Base-by-base conservation (phyloP, 35 echinoderm and acorn worm genomes). In the Amphiura filiformis region DNA sequence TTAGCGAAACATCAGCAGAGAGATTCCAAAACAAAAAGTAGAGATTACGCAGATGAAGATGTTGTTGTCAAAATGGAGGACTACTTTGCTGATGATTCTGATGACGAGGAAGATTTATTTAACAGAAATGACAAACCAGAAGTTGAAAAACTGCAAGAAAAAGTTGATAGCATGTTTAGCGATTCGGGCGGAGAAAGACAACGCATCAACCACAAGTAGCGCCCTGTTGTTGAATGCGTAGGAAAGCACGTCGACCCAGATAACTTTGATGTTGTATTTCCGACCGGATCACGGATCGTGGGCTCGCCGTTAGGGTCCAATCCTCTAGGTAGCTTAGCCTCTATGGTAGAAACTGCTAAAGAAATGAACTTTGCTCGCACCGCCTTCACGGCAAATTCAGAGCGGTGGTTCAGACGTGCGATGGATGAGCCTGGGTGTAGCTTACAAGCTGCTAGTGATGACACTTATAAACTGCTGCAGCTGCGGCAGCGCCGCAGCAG, bases 261-360 rank as follows among this genome's bases (percentile, higher is more conserved):
- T 78, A 83, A 93, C 38, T 81, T 93, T 76, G 91, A 88, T 88
- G 91, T 88, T 35, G 76, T 93, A 37, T 78, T 88, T 35, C 91
- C 91, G 26, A 93, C 86, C 0, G 86, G 86, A 47, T 88, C 86
- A 34, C 87, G 80, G 26, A 80, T 86, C 34, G 42, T 82, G 26
- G 79, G 47, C n/a, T 57, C 81, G 2, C 52, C 81, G 15, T 39
- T 90, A 64, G 81, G 80, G 37, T 80, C 52, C 9, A 93, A 93
- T 88, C 91, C 91, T 22, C 86, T 93, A 35, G 91, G 86, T 38
- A 93, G 88, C 49, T 57, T 93, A 37, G 80, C 91, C n/a, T 88
- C 82, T 38, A 93, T 93, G 91, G 91, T 93, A n/a, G 86, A 93
- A 40, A 88, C 91, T 40, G 91, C 91, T 1, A 88, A 88, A 39